These are phyloP conservation scores for Spinus pinus DNA, from an alignment of 2,797 vertebrate genomes.

Conservation along the genomic window DNA sequence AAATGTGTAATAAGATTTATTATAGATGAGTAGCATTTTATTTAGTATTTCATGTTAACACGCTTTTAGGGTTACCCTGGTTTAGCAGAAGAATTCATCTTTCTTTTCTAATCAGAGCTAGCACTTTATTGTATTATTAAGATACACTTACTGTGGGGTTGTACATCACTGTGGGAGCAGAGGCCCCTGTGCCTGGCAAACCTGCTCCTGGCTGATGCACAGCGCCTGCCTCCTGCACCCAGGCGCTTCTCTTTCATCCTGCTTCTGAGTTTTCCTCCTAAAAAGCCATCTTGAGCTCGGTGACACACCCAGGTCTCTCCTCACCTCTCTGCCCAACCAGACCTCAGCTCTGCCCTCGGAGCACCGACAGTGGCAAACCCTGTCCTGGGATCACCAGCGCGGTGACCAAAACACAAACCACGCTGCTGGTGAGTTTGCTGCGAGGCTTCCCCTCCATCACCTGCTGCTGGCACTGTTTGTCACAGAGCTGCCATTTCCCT, in stretches of 20 bases:
- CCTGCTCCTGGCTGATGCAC: background rate
- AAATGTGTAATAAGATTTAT: slow-evolving; percentile 89
- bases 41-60: slow-evolving; percentile 88
- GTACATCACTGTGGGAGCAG: slow-evolving; percentile 49
- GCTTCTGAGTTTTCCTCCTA: background rate
- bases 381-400: rapidly evolving
- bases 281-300: background rate
- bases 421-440: background rate
- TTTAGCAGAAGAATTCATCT: slow-evolving; percentile 82
- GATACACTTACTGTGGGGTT: slow-evolving; percentile 56
- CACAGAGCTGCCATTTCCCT: background rate
- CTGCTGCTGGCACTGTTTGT: background rate
- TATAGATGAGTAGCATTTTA: slow-evolving; percentile 86
- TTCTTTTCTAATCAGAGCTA: slow-evolving; percentile 83
- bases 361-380: rapidly evolving
- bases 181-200: slow-evolving; percentile 48
- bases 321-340: background rate
- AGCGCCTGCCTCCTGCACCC: background rate
- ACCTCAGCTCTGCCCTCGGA: background rate
- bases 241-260: rapidly evolving
- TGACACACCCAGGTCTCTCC: background rate
- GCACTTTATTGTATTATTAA: slow-evolving; percentile 76
- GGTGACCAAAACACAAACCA: rapidly evolving
- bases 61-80: slow-evolving; percentile 82
- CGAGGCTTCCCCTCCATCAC: background rate